Percentiles rank a stretch among this genome's conserved stretches.
These are phyloP conservation scores for Elegia similella DNA, from an alignment of 2,888 invertebrate species.

Conservation along the genomic window DNA sequence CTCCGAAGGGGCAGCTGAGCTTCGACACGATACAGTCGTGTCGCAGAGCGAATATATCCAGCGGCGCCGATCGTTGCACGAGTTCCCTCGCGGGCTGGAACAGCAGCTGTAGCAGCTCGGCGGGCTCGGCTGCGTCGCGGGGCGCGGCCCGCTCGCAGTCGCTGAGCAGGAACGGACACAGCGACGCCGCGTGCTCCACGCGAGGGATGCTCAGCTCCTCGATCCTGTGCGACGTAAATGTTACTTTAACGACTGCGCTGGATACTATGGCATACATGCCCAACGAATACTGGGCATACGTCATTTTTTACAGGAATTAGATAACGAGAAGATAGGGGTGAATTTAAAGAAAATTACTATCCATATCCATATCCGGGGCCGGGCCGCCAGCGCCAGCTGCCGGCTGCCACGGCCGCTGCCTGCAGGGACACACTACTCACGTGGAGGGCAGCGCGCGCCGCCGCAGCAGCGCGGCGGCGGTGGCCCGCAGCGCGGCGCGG, in stretches of 20 bases:
- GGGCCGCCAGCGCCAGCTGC: no score
- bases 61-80: neutral
- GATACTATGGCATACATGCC: no score
- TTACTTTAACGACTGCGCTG: no score
- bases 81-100: constrained; percentile 3
- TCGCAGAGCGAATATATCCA: constrained; percentile 39
- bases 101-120: constrained; percentile 21
- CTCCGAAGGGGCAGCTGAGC: constrained; percentile 49
- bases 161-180: constrained; percentile 41
- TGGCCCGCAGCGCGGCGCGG: constrained; percentile 17
- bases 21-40: constrained; percentile 40
- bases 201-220: constrained; percentile 31
- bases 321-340: no score
- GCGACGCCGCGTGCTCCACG: constrained; percentile 44
- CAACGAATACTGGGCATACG: no score
- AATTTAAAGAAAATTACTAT: no score
- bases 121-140: constrained; percentile 23
- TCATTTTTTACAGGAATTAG: no score
- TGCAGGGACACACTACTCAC: neutral
- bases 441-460: neutral
- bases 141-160: constrained; percentile 21
- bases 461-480: constrained; percentile 4
- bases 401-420: constrained; percentile 16
- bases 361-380: no score
- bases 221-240: constrained; percentile 34